Conservation (phyloP, 2,113 vertebrate species). For the Microtus ochrogaster region DNA sequence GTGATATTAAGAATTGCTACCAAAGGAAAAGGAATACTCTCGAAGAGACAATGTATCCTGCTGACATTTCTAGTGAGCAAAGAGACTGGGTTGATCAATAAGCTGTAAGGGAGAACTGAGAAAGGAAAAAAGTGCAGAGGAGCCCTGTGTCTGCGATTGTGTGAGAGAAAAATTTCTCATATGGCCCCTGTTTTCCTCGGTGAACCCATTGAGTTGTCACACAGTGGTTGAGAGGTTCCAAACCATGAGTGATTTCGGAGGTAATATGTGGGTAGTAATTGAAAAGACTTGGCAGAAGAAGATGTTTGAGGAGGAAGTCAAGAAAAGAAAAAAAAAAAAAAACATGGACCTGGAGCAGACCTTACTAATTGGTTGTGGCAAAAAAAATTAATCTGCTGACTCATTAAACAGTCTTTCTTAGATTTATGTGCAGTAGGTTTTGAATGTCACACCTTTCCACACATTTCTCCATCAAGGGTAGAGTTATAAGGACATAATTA, state of each 20-base stretch:
- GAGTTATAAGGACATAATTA: slow-evolving; percentile 40
- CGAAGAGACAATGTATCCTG: not conserved
- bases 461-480: not conserved
- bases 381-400: not conserved
- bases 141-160: not conserved
- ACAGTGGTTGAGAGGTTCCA: not conserved
- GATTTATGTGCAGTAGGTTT: not conserved
- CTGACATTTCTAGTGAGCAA: not conserved
- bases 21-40: not conserved
- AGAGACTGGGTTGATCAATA: not conserved
- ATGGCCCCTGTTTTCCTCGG: not conserved
- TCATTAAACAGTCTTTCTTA: slow-evolving; percentile 16
- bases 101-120: not conserved
- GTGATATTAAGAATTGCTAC: not conserved
- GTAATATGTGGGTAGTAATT: not conserved
- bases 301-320: not conserved
- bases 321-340: slow-evolving; percentile 32
- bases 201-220: not conserved
- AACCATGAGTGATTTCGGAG: not conserved
- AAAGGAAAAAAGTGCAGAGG: not conserved
- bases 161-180: not conserved
- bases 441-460: slow-evolving; percentile 50
- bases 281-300: not conserved
- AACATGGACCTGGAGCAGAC: not conserved
- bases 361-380: slow-evolving; percentile 3